phyloP scores from a whole-genome alignment of 2,113 vertebrate genomes.

The Amphilophus citrinellus region DNA sequence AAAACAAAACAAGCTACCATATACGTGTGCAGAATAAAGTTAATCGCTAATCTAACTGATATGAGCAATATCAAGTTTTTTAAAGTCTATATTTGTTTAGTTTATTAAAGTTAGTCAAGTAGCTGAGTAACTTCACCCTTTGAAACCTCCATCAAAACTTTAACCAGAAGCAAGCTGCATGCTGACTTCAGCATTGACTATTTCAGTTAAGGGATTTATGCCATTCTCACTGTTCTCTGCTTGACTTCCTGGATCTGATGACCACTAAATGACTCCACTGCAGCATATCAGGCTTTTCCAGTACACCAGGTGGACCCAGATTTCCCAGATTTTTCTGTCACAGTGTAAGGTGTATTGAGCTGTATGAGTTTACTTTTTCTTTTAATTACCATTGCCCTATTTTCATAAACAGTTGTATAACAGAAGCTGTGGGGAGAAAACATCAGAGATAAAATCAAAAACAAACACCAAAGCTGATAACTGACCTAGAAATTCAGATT shows the following conservation, averaged over 20 bases:
- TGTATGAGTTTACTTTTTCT: not conserved
- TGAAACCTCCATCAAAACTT: not conserved
- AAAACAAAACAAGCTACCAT: not conserved
- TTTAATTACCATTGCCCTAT: slow-evolving; percentile 30
- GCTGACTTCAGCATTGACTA: not conserved
- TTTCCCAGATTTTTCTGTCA: not conserved
- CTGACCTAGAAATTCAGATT: slow-evolving; percentile 35
- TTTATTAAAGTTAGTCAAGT: not conserved
- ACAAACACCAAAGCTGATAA: slow-evolving; percentile 12
- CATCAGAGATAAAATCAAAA: slow-evolving; percentile 39
- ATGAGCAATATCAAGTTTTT: accelerated
- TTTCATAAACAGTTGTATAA: slow-evolving; percentile 52
- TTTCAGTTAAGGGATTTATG: not conserved
- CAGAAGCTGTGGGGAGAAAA: slow-evolving; percentile 39
- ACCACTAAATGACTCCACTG: not conserved
- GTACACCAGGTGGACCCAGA: not conserved
- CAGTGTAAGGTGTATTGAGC: not conserved
- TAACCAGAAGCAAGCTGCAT: not conserved
- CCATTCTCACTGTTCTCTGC: not conserved
- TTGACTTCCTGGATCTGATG: not conserved
- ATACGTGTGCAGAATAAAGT: not conserved
- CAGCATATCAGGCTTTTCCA: not conserved
- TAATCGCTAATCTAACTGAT: not conserved
- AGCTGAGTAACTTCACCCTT: not conserved
- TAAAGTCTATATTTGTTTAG: not conserved